Evolutionary conservation across 2,797 vertebrate genomes (phyloP).

Genomic region (Clarias laeviceps): DNA sequence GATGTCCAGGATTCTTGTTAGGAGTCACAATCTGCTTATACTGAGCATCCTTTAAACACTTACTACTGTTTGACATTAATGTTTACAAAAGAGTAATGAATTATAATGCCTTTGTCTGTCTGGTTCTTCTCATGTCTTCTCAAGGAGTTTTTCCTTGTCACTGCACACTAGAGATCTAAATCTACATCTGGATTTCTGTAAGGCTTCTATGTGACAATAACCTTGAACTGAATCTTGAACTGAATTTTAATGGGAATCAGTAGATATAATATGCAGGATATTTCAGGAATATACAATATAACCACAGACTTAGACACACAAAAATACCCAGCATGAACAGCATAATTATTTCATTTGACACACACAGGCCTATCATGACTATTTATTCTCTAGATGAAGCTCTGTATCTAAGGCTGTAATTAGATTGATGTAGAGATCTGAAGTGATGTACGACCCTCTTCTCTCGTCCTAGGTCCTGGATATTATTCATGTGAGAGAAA

Average conservation of each 20-base stretch:
- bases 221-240: no score
- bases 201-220: background rate
- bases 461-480: background rate
- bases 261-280: background rate
- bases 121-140: background rate
- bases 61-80: background rate
- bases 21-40: background rate
- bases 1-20: background rate
- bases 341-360: no score
- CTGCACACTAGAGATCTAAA: background rate
- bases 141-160: background rate
- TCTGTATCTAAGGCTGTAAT: background rate
- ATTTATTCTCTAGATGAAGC: slow-evolving; percentile 10
- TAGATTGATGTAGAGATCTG: background rate
- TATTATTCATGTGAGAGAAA: background rate
- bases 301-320: background rate
- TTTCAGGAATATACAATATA: background rate
- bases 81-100: background rate
- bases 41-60: background rate
- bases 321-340: background rate
- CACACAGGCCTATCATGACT: background rate
- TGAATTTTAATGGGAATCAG: background rate
- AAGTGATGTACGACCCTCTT: background rate
- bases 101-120: background rate
- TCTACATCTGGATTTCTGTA: background rate